A percentile compares a stretch with the other conserved stretches of the same genome.
These are phyloP conservation scores for Thalassarche chlororhynchos DNA, from an alignment of 2,113 vertebrate species.

Conservation along the genomic window DNA sequence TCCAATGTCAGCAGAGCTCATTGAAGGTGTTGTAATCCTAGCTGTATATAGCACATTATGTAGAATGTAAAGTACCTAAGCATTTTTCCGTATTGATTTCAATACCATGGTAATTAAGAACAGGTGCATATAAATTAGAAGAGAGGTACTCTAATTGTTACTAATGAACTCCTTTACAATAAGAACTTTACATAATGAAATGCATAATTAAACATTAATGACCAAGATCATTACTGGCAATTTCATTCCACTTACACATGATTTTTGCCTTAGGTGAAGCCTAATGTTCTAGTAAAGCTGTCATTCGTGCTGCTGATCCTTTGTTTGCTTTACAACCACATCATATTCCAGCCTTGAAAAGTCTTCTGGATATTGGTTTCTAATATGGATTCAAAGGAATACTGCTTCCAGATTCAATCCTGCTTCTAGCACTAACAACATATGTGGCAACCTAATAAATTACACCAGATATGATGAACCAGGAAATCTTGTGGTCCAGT, in stretches of 20 bases:
- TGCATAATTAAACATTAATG: constrained; percentile 76
- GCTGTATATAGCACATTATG: neutral
- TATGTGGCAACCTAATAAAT: neutral
- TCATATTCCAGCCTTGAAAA: neutral
- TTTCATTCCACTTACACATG: constrained; percentile 55
- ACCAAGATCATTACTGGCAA: constrained; percentile 47
- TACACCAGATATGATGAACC: neutral
- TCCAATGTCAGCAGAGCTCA: neutral
- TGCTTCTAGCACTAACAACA: neutral
- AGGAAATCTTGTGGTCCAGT: neutral
- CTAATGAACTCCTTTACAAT: constrained; percentile 67
- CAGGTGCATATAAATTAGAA: constrained; percentile 69
- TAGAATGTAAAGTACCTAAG: constrained; percentile 14
- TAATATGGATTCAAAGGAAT: neutral
- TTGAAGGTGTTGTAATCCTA: neutral
- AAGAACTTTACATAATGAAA: constrained; percentile 71
- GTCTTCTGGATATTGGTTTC: neutral
- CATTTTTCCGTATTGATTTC: constrained; percentile 59
- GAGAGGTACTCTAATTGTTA: constrained; percentile 60
- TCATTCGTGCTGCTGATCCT: neutral
- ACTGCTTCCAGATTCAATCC: neutral
- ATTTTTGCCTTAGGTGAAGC: constrained; percentile 61
- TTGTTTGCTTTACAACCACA: neutral
- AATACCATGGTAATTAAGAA: constrained; percentile 58
- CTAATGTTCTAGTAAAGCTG: constrained; percentile 29